phyloP scores from a whole-genome alignment of 2,113 vertebrate species.

The Onychostruthus taczanowskii region DNA sequence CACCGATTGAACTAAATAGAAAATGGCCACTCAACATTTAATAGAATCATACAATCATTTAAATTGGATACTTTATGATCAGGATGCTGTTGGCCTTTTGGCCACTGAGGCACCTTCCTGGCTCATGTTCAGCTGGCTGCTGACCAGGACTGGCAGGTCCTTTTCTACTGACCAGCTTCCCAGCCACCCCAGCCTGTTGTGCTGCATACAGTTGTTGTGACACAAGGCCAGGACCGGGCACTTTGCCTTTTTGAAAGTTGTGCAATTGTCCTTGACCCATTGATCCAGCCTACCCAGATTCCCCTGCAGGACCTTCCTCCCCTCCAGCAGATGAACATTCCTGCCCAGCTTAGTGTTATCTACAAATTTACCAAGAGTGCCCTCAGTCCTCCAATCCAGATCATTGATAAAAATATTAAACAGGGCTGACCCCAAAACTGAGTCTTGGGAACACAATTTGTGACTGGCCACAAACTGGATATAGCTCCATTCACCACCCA shows the following conservation, averaged over 20 bases:
- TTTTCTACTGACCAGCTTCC: neutral
- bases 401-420: neutral
- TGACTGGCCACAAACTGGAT: neutral
- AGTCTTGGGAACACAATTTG: neutral
- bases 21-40: neutral
- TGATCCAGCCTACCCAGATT: neutral
- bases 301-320: neutral
- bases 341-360: neutral
- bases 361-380: neutral
- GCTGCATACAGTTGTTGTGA: neutral
- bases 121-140: neutral
- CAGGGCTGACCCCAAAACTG: too few relatives aligned
- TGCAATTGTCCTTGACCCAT: neutral
- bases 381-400: neutral
- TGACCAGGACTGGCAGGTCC: neutral
- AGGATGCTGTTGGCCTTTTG: neutral
- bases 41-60: neutral
- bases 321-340: neutral
- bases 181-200: too few relatives aligned
- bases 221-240: fast-evolving
- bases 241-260: neutral
- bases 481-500: too few relatives aligned
- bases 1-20: neutral
- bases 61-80: neutral
- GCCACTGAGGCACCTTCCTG: neutral